Conservation (phyloP, 64 coral and sea anemone species). For the Stichodactyla mertensii region DNA sequence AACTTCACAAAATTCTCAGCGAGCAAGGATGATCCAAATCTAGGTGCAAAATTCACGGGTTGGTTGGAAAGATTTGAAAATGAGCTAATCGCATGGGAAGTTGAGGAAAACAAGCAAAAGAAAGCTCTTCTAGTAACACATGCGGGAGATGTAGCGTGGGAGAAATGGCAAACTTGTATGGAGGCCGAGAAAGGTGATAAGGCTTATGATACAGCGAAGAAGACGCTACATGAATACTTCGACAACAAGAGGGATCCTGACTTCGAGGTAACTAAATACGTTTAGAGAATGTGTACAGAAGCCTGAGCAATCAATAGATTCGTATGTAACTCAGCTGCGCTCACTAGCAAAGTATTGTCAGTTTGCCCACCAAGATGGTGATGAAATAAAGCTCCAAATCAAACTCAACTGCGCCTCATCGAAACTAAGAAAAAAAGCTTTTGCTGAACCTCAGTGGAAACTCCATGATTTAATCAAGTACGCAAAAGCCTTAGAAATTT, state of each 20-base stretch:
- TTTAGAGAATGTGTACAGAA: background rate
- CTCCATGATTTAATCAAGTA: constrained; percentile 36
- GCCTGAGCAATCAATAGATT: background rate
- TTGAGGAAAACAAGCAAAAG: background rate
- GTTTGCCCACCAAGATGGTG: background rate
- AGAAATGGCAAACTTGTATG: constrained; percentile 4
- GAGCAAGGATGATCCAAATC: too few relatives aligned
- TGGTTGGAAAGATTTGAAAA: too few relatives aligned
- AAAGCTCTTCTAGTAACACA: background rate
- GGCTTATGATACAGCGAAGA: background rate
- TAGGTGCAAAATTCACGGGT: too few relatives aligned
- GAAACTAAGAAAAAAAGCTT: constrained; percentile 27
- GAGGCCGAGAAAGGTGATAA: background rate
- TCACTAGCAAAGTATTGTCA: too few relatives aligned
- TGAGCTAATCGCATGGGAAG: too few relatives aligned
- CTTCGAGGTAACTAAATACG: background rate
- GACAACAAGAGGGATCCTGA: background rate
- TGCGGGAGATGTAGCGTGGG: constrained; percentile 13
- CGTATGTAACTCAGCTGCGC: too few relatives aligned
- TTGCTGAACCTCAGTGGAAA: constrained; percentile 35
- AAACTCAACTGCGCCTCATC: constrained; percentile 33
- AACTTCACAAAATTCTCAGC: too few relatives aligned
- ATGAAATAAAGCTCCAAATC: constrained; percentile 35
- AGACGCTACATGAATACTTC: constrained; percentile 8
- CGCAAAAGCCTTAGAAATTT: constrained; percentile 6